Conservation (phyloP, 2,113 vertebrate genomes). For the Microtus montanus region DNA sequence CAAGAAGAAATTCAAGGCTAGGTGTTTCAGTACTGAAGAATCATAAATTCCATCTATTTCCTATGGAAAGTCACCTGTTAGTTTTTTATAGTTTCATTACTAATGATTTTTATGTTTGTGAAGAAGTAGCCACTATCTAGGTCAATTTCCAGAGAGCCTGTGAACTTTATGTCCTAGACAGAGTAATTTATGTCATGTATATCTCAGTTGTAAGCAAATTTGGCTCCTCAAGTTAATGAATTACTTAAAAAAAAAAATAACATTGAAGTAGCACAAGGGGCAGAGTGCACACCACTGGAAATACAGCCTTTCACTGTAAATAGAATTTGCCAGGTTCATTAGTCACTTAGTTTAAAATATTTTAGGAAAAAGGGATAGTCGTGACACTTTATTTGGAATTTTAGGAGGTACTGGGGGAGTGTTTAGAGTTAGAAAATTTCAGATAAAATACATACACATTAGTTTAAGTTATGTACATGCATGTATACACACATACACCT, state of each 20-base stretch:
- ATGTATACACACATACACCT: background rate
- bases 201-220: background rate
- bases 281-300: accelerated
- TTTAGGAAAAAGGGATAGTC: background rate
- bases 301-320: background rate
- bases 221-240: background rate
- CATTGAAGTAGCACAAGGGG: background rate
- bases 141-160: background rate
- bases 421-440: background rate
- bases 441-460: background rate
- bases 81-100: background rate
- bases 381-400: background rate
- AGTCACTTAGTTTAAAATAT: background rate
- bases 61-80: background rate
- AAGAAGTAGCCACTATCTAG: background rate
- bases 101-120: background rate
- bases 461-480: background rate
- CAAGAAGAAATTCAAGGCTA: background rate
- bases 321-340: background rate
- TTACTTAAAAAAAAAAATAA: too few species aligned
- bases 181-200: too few species aligned
- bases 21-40: background rate
- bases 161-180: background rate
- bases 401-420: background rate
- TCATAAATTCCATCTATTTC: conserved; percentile 19